These are phyloP conservation scores for Chelidonichthys spinosus DNA, from an alignment of 2,797 vertebrate species.

Conservation along the genomic window DNA sequence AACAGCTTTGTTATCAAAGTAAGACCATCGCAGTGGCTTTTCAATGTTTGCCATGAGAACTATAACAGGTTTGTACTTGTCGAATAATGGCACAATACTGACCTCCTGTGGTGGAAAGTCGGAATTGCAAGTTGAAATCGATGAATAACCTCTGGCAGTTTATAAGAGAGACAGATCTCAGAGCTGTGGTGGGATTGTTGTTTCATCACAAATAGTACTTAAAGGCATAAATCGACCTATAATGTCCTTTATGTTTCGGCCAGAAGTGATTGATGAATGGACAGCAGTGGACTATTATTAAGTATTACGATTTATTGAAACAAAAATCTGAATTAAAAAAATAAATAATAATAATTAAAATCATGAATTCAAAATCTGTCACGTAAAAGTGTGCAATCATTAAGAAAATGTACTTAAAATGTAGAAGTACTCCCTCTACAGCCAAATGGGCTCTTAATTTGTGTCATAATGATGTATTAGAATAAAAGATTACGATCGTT, in stretches of 20 bases:
- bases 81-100: constrained; percentile 22
- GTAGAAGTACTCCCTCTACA: no score
- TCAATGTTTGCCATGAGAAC: not conserved
- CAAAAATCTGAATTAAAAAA: no score
- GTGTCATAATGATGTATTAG: no score
- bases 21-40: constrained; percentile 2
- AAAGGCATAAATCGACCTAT: not conserved
- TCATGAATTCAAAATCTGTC: no score
- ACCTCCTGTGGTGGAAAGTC: constrained; percentile 47
- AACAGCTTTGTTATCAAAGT: not conserved
- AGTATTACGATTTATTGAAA: no score
- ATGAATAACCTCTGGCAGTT: not conserved
- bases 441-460: no score
- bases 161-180: not conserved
- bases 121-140: constrained; percentile 5
- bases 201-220: not conserved
- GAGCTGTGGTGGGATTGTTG: not conserved
- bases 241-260: not conserved
- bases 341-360: no score
- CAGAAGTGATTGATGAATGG: not conserved
- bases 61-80: not conserved
- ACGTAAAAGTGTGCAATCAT: no score
- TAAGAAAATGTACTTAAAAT: no score
- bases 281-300: no score
- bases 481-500: no score